Evolutionary conservation across 2,113 vertebrate genomes (phyloP).

Genomic region (Psittacula cyanocephala): DNA sequence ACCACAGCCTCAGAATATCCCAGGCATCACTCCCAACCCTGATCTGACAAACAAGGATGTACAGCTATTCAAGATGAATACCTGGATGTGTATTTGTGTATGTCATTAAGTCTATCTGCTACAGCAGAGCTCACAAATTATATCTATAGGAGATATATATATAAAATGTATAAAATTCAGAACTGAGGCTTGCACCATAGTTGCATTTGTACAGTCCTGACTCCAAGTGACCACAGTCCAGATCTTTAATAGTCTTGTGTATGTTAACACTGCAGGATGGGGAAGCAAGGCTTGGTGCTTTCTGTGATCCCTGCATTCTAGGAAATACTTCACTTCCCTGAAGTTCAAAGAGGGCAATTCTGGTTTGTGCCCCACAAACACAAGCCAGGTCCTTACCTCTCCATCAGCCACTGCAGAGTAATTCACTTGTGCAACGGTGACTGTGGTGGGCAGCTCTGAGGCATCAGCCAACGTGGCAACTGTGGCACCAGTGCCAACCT

Average conservation of each 20-base stretch:
- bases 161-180: not conserved
- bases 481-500: conserved; percentile 96
- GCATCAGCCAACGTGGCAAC: conserved; percentile 96
- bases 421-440: conserved; percentile 96
- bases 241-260: not conserved
- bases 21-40: not conserved
- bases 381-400: conserved; percentile 79
- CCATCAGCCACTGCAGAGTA: conserved; percentile 93
- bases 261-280: too few relatives aligned
- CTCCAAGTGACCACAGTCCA: fast-evolving
- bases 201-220: too few relatives aligned
- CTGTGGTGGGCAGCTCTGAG: conserved; percentile 92
- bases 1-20: not conserved
- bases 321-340: not conserved
- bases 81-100: not conserved
- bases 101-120: not conserved
- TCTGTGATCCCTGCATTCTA: not conserved
- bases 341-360: not conserved
- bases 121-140: not conserved
- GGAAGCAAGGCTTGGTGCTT: not conserved
- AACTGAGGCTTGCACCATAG: not conserved
- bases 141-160: not conserved
- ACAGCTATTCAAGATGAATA: not conserved
- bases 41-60: not conserved
- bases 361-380: not conserved